Base-by-base conservation (phyloP, 2,113 vertebrate species). In the Bos taurus region DNA sequence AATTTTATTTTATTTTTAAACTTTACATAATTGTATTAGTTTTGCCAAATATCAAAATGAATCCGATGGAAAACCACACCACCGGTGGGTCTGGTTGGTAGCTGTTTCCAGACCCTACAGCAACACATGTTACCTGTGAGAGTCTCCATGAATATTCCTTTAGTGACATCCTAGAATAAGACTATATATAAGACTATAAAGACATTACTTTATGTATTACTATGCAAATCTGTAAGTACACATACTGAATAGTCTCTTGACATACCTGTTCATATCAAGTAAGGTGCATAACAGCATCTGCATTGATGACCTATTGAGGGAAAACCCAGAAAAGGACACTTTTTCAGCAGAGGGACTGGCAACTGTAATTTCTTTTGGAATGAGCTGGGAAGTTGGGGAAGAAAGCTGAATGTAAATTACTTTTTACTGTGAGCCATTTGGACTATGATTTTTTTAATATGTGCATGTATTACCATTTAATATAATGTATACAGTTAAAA, bases 131-230 rank as follows among this genome's bases (percentile, higher is more conserved):
- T 6, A 23, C 33, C 28, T 5, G 6, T 14, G 28, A 19, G 60
- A 11, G 43, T 71, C 25, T 28, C 54, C 11, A 0, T 13, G 52
- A 43, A 33, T 28, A 23, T 2, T 40, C 2, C 4, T 25, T 52
- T 40, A 7, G 1, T 15, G 25, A 59, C 7, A 5, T 80, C 56
- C 17, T 46, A 8, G 60, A 52, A 4, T 33, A 26, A 57, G 5
- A 21, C 15, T 7, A 1, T 25, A 5, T 50, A 46, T 21, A 26
- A 57, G 5, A 21, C 15, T 7, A 1, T 25, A 5, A 43, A 46
- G 16, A 74, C 28, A 4, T 4, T 28, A 8, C 46, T 43, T 1
- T 6, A 1, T 30, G 28, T 19, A 7, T 30, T 19, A 7, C 0
- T 7, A 21, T n/a, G 5, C 78, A 40, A 40, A 17, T 25, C 56